These are phyloP conservation scores for Pholis gunnellus DNA, from an alignment of 2,113 vertebrate species.

Conservation along the genomic window DNA sequence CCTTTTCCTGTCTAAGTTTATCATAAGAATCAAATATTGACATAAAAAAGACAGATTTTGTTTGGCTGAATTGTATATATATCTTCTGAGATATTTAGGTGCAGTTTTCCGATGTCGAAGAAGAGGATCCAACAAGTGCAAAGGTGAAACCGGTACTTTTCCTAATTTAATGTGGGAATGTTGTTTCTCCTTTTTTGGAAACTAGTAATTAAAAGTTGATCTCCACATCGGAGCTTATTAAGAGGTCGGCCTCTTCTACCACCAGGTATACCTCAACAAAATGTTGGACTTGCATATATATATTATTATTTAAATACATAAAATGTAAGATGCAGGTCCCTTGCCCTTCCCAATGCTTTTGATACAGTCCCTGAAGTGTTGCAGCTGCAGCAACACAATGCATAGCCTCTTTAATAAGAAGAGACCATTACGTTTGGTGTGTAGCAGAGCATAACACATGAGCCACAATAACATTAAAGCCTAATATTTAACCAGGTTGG, in stretches of 20 bases:
- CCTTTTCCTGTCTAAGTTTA: not conserved
- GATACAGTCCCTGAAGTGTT: not conserved
- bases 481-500: conserved; percentile 61
- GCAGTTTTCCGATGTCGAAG: too few relatives aligned
- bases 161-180: too few relatives aligned
- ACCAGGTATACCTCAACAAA: too few relatives aligned
- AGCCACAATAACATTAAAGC: conserved; percentile 57
- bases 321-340: not conserved
- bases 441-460: conserved; percentile 48
- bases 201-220: too few relatives aligned
- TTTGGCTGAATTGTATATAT: too few relatives aligned
- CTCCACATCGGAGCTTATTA: too few relatives aligned
- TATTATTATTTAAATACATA: not conserved
- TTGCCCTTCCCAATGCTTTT: not conserved
- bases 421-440: conserved; percentile 32
- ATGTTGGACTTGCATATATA: too few relatives aligned
- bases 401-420: conserved; percentile 52
- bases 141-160: too few relatives aligned
- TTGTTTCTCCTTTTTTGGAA: too few relatives aligned
- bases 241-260: too few relatives aligned
- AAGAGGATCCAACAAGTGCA: too few relatives aligned
- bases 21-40: not conserved
- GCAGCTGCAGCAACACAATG: conserved; percentile 21
- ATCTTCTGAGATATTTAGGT: too few relatives aligned
- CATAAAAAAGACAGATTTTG: not conserved